Percentiles rank a stretch among this genome's conserved stretches.
phyloP scores from a whole-genome alignment of 2,113 vertebrate species.

The Thomomys bottae region DNA sequence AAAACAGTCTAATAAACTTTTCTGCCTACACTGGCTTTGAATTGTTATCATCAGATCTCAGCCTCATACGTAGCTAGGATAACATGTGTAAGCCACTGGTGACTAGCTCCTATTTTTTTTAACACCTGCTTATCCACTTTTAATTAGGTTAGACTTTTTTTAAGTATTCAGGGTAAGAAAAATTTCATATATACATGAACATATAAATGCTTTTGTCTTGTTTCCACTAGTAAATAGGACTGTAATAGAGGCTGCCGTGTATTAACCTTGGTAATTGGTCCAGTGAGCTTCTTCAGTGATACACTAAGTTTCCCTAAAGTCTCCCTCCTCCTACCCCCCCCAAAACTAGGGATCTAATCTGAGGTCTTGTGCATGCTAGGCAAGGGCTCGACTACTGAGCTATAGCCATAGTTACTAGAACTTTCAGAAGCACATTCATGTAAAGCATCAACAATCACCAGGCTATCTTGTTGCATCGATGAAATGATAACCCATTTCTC shows the following conservation, averaged over 20 bases:
- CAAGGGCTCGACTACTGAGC: background rate
- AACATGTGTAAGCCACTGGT: too few species aligned
- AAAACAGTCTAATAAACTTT: too few species aligned
- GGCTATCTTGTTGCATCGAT: background rate
- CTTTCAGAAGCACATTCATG: slow-evolving; percentile 16
- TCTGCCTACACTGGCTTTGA: too few species aligned
- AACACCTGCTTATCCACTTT: background rate
- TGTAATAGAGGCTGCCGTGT: background rate
- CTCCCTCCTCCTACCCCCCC: too few species aligned
- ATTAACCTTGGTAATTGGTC: background rate
- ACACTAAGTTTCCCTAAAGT: background rate
- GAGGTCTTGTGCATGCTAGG: background rate
- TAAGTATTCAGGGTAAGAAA: background rate
- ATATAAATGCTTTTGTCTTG: background rate
- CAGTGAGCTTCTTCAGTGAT: background rate
- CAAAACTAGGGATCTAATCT: too few species aligned
- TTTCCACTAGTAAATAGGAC: background rate
- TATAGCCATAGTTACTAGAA: background rate
- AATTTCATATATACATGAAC: too few species aligned
- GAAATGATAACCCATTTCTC: background rate
- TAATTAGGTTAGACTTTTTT: background rate
- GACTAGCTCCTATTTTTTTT: background rate
- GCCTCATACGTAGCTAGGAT: too few species aligned
- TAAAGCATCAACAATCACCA: background rate
- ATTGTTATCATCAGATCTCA: too few species aligned